Percentiles rank a stretch among this genome's conserved stretches.
phyloP scores from a whole-genome alignment of 1,140 invertebrate genomes.

The Drosophila aff. region DNA sequence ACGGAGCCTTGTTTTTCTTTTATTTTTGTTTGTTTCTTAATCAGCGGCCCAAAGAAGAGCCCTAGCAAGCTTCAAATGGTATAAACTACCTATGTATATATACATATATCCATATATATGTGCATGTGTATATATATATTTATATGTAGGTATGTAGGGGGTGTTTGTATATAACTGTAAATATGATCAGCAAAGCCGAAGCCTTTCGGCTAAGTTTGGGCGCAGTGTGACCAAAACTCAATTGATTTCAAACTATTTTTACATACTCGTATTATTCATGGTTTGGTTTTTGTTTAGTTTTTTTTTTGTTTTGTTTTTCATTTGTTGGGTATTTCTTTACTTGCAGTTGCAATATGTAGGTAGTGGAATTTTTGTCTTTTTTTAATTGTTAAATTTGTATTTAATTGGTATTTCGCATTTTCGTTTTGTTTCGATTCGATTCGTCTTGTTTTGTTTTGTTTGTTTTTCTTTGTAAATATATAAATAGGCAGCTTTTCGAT shows the following conservation, averaged over 20 bases:
- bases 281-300: slow-evolving; percentile 18
- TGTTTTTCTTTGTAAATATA: slow-evolving; percentile 65
- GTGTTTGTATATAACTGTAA: slow-evolving; percentile 50
- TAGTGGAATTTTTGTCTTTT: slow-evolving; percentile 8
- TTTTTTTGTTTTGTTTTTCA: background rate
- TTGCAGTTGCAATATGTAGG: slow-evolving; percentile 45
- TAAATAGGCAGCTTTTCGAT: slow-evolving; percentile 71
- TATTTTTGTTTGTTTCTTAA: slow-evolving; percentile 18
- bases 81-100: slow-evolving; percentile 42
- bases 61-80: slow-evolving; percentile 49
- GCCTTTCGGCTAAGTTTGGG: slow-evolving; percentile 34
- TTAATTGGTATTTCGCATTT: slow-evolving; percentile 42
- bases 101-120: slow-evolving; percentile 43
- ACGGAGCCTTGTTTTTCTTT: slow-evolving; percentile 2
- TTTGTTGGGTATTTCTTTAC: slow-evolving; percentile 14
- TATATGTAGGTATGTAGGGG: slow-evolving; percentile 21
- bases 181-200: slow-evolving; percentile 53
- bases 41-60: slow-evolving; percentile 55
- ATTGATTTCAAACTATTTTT: slow-evolving; percentile 48
- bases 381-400: slow-evolving; percentile 59
- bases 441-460: slow-evolving; percentile 33
- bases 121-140: slow-evolving; percentile 46
- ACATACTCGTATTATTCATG: slow-evolving; percentile 42
- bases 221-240: slow-evolving; percentile 61
- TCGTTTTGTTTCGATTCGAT: slow-evolving; percentile 13